Conservation (phyloP, 1,140 invertebrate genomes). For the Microplitis mediator region DNA sequence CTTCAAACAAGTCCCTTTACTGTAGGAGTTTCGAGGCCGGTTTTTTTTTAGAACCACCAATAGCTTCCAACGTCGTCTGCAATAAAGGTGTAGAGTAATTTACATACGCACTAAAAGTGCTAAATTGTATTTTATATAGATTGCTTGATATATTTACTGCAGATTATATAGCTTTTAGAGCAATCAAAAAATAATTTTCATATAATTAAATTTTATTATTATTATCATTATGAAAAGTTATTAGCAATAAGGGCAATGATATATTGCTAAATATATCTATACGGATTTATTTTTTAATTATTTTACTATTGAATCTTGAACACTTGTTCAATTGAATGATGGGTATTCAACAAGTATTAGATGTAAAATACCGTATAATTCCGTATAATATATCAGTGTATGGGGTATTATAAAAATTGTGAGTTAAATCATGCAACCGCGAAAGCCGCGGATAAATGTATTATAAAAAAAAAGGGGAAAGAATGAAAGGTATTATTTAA, state of each 20-base stretch:
- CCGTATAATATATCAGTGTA: neutral
- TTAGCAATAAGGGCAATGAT: neutral
- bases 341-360: neutral
- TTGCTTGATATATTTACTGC: too few relatives aligned
- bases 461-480: neutral
- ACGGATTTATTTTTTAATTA: neutral
- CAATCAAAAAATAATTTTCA: too few relatives aligned
- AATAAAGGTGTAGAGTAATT: too few relatives aligned
- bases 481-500: neutral
- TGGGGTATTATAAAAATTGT: neutral
- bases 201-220: too few relatives aligned
- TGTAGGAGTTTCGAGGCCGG: neutral
- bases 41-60: neutral
- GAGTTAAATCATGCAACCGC: neutral
- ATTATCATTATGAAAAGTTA: too few relatives aligned
- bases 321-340: neutral
- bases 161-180: too few relatives aligned
- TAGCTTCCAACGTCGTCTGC: too few relatives aligned
- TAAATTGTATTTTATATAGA: too few relatives aligned
- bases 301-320: neutral
- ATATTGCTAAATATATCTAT: neutral
- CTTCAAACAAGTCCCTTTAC: neutral
- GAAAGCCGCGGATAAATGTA: neutral
- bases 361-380: neutral
- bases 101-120: too few relatives aligned